A percentile compares a stretch with the other conserved stretches of the same genome.
Evolutionary conservation across 2,888 invertebrate genomes (phyloP).

Genomic region (Hirtodrosophila histrioides): DNA sequence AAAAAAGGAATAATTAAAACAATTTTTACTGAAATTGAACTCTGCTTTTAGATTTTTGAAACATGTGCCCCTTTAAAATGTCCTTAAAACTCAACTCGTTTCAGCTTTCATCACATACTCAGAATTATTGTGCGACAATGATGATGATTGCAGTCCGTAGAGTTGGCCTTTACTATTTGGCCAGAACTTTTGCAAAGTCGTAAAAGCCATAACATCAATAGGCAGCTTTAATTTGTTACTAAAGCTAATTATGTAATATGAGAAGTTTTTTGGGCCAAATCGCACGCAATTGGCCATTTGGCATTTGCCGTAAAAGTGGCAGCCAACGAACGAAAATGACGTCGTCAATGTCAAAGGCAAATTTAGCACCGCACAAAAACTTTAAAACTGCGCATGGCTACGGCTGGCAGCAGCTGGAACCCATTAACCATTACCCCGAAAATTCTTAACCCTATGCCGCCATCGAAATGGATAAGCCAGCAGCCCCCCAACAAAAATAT

Average conservation of each 20-base stretch:
- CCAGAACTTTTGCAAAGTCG: too few species aligned
- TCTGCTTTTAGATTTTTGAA: too few species aligned
- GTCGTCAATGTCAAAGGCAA: conserved; percentile 52
- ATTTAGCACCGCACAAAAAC: conserved; percentile 34
- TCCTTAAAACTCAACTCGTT: too few species aligned
- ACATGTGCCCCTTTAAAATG: too few species aligned
- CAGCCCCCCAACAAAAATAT: conserved; percentile 19
- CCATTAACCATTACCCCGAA: conserved; percentile 19
- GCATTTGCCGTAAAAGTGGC: conserved; percentile 31
- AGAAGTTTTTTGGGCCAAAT: conserved; percentile 26
- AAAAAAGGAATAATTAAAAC: too few species aligned
- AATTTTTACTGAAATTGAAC: too few species aligned
- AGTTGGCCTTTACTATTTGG: too few species aligned
- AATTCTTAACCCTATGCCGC: conserved; percentile 11
- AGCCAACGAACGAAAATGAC: conserved; percentile 27
- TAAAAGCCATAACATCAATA: conserved; percentile 15
- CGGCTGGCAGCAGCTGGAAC: conserved; percentile 41
- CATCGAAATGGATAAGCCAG: conserved; percentile 6
- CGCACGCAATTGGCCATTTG: conserved; percentile 31
- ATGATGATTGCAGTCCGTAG: too few species aligned
- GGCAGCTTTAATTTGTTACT: conserved; percentile 53
- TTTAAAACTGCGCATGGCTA: conserved; percentile 40
- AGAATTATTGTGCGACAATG: too few species aligned
- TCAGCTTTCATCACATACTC: too few species aligned
- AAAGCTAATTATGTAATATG: conserved; percentile 51